Percentiles rank a stretch among this genome's conserved stretches.
Conservation (phyloP, 2,888 invertebrate species). For the Zygaena filipendulae region DNA sequence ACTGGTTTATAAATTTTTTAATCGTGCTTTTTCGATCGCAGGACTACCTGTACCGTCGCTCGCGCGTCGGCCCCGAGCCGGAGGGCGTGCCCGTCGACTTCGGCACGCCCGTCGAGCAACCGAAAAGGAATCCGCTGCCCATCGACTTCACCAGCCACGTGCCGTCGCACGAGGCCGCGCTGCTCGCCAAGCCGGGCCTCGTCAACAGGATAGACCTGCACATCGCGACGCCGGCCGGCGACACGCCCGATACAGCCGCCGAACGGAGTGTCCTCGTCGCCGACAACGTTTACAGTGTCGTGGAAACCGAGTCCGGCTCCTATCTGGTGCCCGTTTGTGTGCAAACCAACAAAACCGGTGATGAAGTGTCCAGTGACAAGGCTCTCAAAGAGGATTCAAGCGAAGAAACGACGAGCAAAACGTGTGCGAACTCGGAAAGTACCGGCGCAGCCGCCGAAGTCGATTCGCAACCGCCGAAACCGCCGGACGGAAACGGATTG, state of each 20-base stretch:
- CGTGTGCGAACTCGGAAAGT: too few relatives aligned
- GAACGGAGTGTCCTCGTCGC: neutral
- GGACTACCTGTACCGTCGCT: slow-evolving; percentile 19
- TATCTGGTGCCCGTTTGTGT: slow-evolving; percentile 27
- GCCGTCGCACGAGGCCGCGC: slow-evolving; percentile 9
- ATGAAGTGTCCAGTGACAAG: too few relatives aligned
- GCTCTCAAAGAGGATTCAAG: too few relatives aligned
- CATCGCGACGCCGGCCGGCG: slow-evolving; percentile 5
- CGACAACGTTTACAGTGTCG: too few relatives aligned
- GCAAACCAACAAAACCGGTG: slow-evolving; percentile 22
- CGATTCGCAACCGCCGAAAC: too few relatives aligned
- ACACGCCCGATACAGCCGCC: neutral
- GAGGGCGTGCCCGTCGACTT: slow-evolving; percentile 28
- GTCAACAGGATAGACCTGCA: slow-evolving; percentile 20
- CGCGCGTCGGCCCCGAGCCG: slow-evolving; percentile 1
- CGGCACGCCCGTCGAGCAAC: slow-evolving; percentile 14
- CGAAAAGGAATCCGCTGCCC: slow-evolving; percentile 30
- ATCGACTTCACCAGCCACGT: slow-evolving; percentile 28
- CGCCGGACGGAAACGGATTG: too few relatives aligned
- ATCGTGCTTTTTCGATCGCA: too few relatives aligned
- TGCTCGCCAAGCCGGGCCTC: slow-evolving; percentile 3
- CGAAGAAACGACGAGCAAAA: too few relatives aligned
- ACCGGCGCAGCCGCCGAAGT: too few relatives aligned
- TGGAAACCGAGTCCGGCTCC: too few relatives aligned
- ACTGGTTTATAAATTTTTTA: too few relatives aligned